Evolutionary conservation across 2,113 vertebrate genomes (phyloP), one percentile per base, ranked within the genome.

Genomic region (Epinephelus moara): DNA sequence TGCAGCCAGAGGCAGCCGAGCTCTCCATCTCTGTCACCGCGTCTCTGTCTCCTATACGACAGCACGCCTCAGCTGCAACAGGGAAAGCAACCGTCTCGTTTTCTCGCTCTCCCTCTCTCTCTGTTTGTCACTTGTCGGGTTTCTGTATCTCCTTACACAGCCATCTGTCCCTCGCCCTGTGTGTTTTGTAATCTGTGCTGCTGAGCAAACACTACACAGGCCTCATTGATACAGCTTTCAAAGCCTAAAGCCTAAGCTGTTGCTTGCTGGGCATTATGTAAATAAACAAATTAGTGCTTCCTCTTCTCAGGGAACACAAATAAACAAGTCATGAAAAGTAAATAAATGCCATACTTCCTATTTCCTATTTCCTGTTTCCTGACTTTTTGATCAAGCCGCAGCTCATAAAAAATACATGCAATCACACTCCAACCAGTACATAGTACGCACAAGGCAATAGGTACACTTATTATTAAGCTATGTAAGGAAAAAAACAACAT

Each of bases 101-200:
- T 27, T 55, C 57, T 67, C 21, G 0, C 4, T 5, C 56, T 61
- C 57, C 23, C 56, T 49, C 40, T 59, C 40, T 59, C 57, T 63
- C 42, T 4, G 30, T 62, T 85, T 75, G 49, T 55, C 88, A 64
- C 68, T 85, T 74, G 62, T 40, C n/a, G 21, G 70, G 70, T 75
- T 86, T 76, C 67, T 72, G 55, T 75, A 75, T 85, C 77, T 85
- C 75, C 68, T 83, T 74, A 79, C 86, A 52, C 61, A 67, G 86
- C 89, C 88, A 91, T 92, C 91, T 92, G 88, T 78, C 77, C 67
- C 27, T 19, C 25, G 50, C 21, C 45, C 27, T 60, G 71, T 78
- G 69, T 81, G 69, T 81, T 82, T 70, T 62, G 75, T 33, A 47
- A 70, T 85, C 78, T 7, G 45, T 59, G 80, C 85, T 78, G 62